phyloP scores from a whole-genome alignment of 2,888 invertebrate genomes.

The Andrena camellia region DNA sequence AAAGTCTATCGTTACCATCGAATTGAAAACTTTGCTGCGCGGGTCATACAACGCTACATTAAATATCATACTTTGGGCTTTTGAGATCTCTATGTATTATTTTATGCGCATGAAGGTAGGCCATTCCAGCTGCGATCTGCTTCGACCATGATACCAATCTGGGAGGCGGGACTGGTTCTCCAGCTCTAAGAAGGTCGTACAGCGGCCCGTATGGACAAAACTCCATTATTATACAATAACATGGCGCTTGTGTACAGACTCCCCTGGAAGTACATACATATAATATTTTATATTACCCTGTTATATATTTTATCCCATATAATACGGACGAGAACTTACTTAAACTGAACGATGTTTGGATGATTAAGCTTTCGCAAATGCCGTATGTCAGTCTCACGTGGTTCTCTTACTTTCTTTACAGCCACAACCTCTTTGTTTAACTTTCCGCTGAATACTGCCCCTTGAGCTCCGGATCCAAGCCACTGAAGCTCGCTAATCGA shows the following conservation, averaged over 20 bases:
- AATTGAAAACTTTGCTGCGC: not conserved
- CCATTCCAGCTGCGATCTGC: slow-evolving; percentile 98
- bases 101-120: slow-evolving; percentile 97
- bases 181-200: slow-evolving; percentile 94
- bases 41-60: not conserved
- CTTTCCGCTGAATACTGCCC: slow-evolving; percentile 96
- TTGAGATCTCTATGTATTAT: slow-evolving; percentile 99
- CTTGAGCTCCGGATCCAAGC: slow-evolving; percentile 98
- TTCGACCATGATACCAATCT: slow-evolving; percentile 96
- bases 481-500: slow-evolving; percentile 94
- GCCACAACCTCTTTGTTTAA: slow-evolving; percentile 95
- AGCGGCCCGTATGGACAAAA: slow-evolving; percentile 98
- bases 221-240: slow-evolving; percentile 99
- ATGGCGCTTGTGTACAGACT: slow-evolving; percentile 96
- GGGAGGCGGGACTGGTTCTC: slow-evolving; percentile 93
- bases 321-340: slow-evolving; percentile 83
- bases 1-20: not conserved
- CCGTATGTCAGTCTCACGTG: slow-evolving; percentile 96
- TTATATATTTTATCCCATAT: not conserved
- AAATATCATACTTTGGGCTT: slow-evolving; percentile 96
- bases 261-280: slow-evolving; percentile 88
- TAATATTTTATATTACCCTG: slow-evolving; percentile 27
- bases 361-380: slow-evolving; percentile 97
- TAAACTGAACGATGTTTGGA: slow-evolving; percentile 97
- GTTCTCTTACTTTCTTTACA: slow-evolving; percentile 97